phyloP scores from a whole-genome alignment of 2,888 invertebrate species.

The Microplitis manilae region DNA sequence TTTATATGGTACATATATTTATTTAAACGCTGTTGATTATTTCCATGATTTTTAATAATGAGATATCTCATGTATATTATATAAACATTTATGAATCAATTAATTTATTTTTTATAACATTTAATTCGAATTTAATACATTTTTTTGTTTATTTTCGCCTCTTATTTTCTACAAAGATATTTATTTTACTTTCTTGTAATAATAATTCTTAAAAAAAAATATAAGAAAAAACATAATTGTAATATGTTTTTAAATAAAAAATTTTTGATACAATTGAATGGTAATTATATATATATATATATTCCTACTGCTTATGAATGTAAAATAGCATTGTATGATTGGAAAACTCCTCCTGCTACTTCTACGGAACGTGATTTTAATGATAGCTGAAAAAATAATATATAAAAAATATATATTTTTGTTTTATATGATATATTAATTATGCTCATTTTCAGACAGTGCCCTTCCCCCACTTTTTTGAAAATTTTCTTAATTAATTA shows the following conservation, averaged over 20 bases:
- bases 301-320: slow-evolving; percentile 70
- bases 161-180: background rate
- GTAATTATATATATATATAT: slow-evolving; percentile 15
- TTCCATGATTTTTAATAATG: background rate
- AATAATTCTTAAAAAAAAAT: background rate
- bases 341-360: slow-evolving; percentile 91
- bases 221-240: background rate
- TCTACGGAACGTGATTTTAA: slow-evolving; percentile 95
- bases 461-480: background rate
- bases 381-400: slow-evolving; percentile 75
- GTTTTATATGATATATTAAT: slow-evolving; percentile 7
- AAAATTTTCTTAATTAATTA: slow-evolving; percentile 19
- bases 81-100: background rate
- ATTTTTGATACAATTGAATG: background rate
- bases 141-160: background rate
- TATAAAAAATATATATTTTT: slow-evolving; percentile 33
- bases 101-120: background rate
- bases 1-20: background rate
- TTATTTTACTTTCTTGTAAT: background rate
- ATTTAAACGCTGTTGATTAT: background rate
- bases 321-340: slow-evolving; percentile 90
- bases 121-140: background rate
- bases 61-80: background rate
- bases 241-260: background rate
- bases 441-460: background rate